These are phyloP conservation scores for Anoplophora glabripennis DNA, from an alignment of 1,140 invertebrate species.

Conservation along the genomic window DNA sequence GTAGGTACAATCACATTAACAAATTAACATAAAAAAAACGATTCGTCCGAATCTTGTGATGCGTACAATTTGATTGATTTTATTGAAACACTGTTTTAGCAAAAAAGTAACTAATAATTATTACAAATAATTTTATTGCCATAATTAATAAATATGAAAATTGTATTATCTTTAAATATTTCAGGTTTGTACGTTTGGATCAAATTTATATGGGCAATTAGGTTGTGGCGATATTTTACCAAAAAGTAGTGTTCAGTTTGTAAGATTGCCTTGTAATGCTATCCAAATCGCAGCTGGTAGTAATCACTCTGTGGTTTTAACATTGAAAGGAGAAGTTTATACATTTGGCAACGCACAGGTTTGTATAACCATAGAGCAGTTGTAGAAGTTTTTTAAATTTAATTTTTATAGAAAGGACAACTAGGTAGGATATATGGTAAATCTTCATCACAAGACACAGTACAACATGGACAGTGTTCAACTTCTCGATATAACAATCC, in stretches of 20 bases:
- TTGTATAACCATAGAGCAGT: slow-evolving; percentile 20
- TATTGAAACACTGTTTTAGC: too few species aligned
- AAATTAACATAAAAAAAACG: too few species aligned
- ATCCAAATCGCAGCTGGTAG: slow-evolving; percentile 87
- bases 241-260: slow-evolving; percentile 71
- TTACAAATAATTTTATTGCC: neutral
- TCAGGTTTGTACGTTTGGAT: slow-evolving; percentile 86
- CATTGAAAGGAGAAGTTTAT: slow-evolving; percentile 85
- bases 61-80: too few species aligned
- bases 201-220: slow-evolving; percentile 91
- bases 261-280: slow-evolving; percentile 67
- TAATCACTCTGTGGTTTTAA: slow-evolving; percentile 91
- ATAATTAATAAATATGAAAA: slow-evolving; percentile 3
- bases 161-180: slow-evolving; percentile 27
- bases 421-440: slow-evolving; percentile 65
- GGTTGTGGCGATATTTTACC: slow-evolving; percentile 80
- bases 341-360: slow-evolving; percentile 92
- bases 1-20: too few species aligned
- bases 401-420: slow-evolving; percentile 74
- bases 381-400: neutral
- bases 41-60: too few species aligned
- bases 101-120: too few species aligned
- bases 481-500: slow-evolving; percentile 39
- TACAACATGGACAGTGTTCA: slow-evolving; percentile 46
- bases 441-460: slow-evolving; percentile 45